Evolutionary conservation across 2,113 vertebrate species (phyloP).

Genomic region (Chaetodon trifascialis): DNA sequence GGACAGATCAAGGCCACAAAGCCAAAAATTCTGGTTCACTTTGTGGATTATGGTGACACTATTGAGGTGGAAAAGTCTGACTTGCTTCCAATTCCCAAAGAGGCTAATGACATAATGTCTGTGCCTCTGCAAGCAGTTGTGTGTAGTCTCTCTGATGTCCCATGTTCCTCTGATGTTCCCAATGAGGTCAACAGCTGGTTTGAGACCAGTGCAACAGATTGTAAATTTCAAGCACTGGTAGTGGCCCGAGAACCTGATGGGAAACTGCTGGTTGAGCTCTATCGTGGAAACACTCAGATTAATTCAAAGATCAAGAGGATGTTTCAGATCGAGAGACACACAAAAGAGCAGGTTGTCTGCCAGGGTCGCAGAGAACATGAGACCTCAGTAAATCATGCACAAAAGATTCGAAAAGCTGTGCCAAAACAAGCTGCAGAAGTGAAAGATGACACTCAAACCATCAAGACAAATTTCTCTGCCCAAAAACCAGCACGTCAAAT

Average conservation of each 20-base stretch:
- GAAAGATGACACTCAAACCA: slow-evolving; percentile 2
- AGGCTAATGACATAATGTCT: slow-evolving; percentile 88
- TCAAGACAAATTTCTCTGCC: not conserved
- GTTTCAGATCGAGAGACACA: slow-evolving; percentile 70
- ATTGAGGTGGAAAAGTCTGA: slow-evolving; percentile 81
- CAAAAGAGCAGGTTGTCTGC: slow-evolving; percentile 27
- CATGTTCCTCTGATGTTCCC: slow-evolving; percentile 69
- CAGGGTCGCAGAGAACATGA: slow-evolving; percentile 36
- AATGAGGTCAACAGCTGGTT: slow-evolving; percentile 88
- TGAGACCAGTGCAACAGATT: slow-evolving; percentile 82
- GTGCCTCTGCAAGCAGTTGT: slow-evolving; percentile 92
- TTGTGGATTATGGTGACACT: slow-evolving; percentile 95
- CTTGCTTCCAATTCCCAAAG: slow-evolving; percentile 88
- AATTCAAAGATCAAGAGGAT: slow-evolving; percentile 87
- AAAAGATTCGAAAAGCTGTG: not conserved
- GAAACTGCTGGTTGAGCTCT: slow-evolving; percentile 90
- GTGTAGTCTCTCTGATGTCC: slow-evolving; percentile 89
- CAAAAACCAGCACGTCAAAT: slow-evolving; percentile 2
- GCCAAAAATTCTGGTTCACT: slow-evolving; percentile 85
- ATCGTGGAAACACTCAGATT: slow-evolving; percentile 86
- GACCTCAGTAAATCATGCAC: not conserved
- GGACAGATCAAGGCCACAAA: slow-evolving; percentile 83
- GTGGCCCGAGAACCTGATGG: slow-evolving; percentile 91
- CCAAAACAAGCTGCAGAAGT: slow-evolving; percentile 6
- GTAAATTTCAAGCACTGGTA: slow-evolving; percentile 84